Percentiles rank a stretch among this genome's conserved stretches.
Conservation (phyloP, 1,140 invertebrate genomes). For the Drosophila mauritiana region DNA sequence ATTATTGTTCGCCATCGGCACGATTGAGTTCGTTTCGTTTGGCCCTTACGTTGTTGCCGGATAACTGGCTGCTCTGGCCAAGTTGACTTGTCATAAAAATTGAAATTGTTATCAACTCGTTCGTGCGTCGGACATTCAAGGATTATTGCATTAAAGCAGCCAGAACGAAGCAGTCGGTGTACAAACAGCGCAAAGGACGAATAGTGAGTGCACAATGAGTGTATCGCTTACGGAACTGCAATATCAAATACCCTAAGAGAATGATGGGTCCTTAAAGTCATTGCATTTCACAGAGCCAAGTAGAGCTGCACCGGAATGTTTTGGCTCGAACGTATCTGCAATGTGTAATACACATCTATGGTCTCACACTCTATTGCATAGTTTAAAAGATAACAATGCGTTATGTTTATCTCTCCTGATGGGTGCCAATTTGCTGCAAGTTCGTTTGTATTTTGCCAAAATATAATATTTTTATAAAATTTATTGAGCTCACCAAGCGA, state of each 20-base stretch:
- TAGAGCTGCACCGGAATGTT: too few relatives aligned
- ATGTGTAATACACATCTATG: too few relatives aligned
- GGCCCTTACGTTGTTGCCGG: constrained; percentile 39
- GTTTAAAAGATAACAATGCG: too few relatives aligned
- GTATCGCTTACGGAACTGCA: constrained; percentile 7
- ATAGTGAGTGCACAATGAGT: constrained; percentile 3
- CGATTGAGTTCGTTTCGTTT: constrained; percentile 66
- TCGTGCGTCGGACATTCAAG: constrained; percentile 75
- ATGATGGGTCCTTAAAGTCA: too few relatives aligned
- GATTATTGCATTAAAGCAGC: constrained; percentile 77
- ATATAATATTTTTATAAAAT: too few relatives aligned
- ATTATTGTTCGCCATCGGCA: constrained; percentile 50
- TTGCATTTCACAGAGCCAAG: not conserved
- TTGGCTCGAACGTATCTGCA: too few relatives aligned
- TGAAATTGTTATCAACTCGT: constrained; percentile 83
- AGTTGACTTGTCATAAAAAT: constrained; percentile 83
- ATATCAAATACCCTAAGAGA: constrained; percentile 3
- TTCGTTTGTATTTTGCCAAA: too few relatives aligned
- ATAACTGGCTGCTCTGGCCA: constrained; percentile 49
- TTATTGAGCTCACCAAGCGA: too few relatives aligned
- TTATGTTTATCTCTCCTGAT: too few relatives aligned
- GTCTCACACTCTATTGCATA: too few relatives aligned
- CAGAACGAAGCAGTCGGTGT: constrained; percentile 26
- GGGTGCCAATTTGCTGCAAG: too few relatives aligned
- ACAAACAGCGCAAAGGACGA: constrained; percentile 5